Percentiles rank a stretch among this genome's conserved stretches.
Conservation (phyloP, 1,140 invertebrate genomes). For the Oncopeltus fasciatus region DNA sequence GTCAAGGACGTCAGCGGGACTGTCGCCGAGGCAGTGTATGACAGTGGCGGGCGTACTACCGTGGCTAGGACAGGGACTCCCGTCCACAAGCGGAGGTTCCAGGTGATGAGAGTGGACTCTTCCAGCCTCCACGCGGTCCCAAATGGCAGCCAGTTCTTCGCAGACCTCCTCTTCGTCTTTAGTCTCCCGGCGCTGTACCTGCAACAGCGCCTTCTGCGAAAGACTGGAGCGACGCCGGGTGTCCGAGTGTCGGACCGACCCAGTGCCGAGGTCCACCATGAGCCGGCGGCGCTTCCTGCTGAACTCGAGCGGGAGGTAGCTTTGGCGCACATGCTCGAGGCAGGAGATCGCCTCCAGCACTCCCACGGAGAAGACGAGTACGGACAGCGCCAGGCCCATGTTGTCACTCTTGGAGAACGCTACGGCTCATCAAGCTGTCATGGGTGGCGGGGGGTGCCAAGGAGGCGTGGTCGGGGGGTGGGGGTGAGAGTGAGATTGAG, state of each 20-base stretch:
- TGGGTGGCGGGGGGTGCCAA: background rate
- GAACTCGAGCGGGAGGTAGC: constrained; percentile 5
- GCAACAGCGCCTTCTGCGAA: background rate
- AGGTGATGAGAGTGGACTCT: background rate
- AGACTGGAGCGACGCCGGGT: background rate
- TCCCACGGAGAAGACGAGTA: constrained; percentile 17
- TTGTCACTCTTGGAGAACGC: too few species aligned
- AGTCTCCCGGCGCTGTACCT: too few species aligned
- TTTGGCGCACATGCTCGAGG: constrained; percentile 7
- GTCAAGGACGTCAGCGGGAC: too few species aligned
- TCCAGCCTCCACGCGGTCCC: background rate
- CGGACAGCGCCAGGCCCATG: constrained; percentile 18
- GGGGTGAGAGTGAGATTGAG: background rate
- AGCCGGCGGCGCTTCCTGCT: background rate
- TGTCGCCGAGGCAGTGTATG: too few species aligned
- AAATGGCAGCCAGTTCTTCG: background rate
- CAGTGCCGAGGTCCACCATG: background rate
- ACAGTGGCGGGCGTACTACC: background rate
- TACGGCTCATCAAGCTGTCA: too few species aligned
- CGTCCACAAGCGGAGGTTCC: background rate
- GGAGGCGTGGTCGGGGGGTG: background rate
- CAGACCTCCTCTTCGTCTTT: background rate
- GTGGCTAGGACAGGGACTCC: background rate
- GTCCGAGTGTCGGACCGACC: background rate
- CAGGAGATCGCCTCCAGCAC: constrained; percentile 17